Evolutionary conservation across 2,113 vertebrate species (phyloP).

Genomic region (Petrocephalus zakoni): DNA sequence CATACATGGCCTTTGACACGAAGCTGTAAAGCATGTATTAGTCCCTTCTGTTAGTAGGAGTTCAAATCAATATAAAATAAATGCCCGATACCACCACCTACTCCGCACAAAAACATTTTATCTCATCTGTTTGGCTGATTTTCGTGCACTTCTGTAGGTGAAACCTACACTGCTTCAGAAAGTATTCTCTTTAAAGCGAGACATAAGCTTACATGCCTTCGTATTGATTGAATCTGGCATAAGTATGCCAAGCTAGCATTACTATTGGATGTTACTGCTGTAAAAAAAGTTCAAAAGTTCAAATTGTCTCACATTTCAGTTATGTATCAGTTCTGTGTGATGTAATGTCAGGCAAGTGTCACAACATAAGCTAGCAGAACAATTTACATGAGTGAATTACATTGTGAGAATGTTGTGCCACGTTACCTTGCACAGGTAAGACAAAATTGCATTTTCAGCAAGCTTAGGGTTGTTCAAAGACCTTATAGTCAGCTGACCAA

Average conservation of each 20-base stretch:
- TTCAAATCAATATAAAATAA: constrained; percentile 1
- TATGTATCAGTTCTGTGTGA: background rate
- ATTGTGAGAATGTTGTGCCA: background rate
- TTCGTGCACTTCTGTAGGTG: background rate
- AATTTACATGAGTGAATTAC: background rate
- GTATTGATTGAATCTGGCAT: background rate
- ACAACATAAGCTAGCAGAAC: background rate
- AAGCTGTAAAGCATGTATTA: background rate
- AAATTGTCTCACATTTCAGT: background rate
- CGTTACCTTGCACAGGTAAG: too few relatives aligned
- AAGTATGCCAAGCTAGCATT: background rate
- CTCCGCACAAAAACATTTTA: background rate
- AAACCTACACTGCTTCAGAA: background rate
- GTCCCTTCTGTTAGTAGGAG: background rate
- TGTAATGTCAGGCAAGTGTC: background rate
- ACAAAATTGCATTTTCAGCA: background rate
- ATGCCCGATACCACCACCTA: background rate
- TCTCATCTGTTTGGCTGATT: background rate
- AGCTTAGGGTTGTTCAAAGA: background rate
- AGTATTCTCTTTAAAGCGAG: background rate
- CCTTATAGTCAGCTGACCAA: background rate
- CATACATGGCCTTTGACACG: background rate
- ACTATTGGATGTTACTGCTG: background rate
- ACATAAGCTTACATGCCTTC: background rate
- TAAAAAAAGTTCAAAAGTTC: background rate